phyloP scores from a whole-genome alignment of 2,888 invertebrate genomes.

The Heteromyza rotundicornis region DNA sequence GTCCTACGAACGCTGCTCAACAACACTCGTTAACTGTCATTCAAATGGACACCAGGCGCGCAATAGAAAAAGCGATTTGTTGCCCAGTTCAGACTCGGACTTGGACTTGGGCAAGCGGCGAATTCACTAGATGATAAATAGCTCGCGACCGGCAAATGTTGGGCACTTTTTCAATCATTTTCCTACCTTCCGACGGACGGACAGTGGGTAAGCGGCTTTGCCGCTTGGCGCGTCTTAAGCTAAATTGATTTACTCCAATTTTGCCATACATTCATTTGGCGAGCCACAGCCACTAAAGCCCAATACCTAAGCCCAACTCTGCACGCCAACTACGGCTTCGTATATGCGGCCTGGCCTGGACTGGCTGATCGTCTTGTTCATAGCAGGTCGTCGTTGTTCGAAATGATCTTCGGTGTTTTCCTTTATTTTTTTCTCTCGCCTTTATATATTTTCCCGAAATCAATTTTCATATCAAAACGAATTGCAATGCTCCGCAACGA shows the following conservation, averaged over 20 bases:
- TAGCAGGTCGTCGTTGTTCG: too few relatives aligned
- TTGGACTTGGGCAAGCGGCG: background rate
- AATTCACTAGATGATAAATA: slow-evolving; percentile 30
- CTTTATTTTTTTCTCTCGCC: too few relatives aligned
- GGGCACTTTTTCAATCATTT: slow-evolving; percentile 33
- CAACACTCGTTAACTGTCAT: slow-evolving; percentile 46
- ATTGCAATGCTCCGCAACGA: slow-evolving; percentile 12
- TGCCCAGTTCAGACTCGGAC: slow-evolving; percentile 28
- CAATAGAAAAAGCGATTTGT: slow-evolving; percentile 28
- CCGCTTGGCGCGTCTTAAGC: slow-evolving; percentile 11
- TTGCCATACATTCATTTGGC: background rate
- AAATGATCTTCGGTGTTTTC: too few relatives aligned
- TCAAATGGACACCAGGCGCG: slow-evolving; percentile 51
- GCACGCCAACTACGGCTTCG: too few relatives aligned
- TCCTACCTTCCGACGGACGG: slow-evolving; percentile 3
- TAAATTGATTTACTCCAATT: slow-evolving; percentile 33
- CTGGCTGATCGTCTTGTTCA: too few relatives aligned
- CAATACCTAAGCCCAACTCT: too few relatives aligned
- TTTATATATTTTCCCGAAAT: slow-evolving; percentile 10
- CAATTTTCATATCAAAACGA: slow-evolving; percentile 23
- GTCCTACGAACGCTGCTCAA: background rate
- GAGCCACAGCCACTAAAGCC: too few relatives aligned
- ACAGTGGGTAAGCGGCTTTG: background rate
- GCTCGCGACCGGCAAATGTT: slow-evolving; percentile 31
- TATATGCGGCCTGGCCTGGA: too few relatives aligned